phyloP scores from a whole-genome alignment of 1,140 invertebrate species.

The Anastatus disparis region DNA sequence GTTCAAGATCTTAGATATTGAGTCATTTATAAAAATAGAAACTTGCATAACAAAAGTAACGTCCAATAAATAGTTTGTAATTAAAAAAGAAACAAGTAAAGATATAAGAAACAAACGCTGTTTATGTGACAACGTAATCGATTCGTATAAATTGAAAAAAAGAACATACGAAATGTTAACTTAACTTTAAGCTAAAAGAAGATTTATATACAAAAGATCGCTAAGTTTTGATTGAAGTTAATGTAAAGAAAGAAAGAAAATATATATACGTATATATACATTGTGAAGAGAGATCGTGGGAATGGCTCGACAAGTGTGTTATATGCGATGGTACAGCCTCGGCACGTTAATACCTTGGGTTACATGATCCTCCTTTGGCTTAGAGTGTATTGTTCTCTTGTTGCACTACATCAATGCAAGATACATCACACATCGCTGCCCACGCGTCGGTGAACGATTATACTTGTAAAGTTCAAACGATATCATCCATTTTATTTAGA shows the following conservation, averaged over 20 bases:
- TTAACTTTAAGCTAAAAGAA: background rate
- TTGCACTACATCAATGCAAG: conserved; percentile 60
- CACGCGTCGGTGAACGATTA: conserved; percentile 35
- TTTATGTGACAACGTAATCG: too few species aligned
- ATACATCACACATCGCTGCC: conserved; percentile 33
- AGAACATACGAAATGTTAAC: too few species aligned
- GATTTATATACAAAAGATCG: conserved; percentile 18
- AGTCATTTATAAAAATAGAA: too few species aligned
- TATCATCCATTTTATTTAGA: too few species aligned
- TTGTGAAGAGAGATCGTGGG: conserved; percentile 35
- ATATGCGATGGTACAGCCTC: background rate
- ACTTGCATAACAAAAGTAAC: too few species aligned
- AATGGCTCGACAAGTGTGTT: conserved; percentile 28
- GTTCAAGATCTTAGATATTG: too few species aligned
- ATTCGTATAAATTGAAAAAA: too few species aligned
- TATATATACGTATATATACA: too few species aligned
- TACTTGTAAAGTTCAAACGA: conserved; percentile 23
- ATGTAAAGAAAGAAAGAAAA: background rate
- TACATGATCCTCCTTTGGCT: conserved; percentile 26
- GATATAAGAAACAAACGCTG: too few species aligned
- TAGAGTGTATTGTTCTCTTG: conserved; percentile 59
- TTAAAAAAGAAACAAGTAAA: too few species aligned
- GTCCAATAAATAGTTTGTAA: too few species aligned
- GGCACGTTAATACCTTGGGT: conserved; percentile 32
- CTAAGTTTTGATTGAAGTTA: background rate